Conservation (phyloP, 1,140 invertebrate genomes). For the Archegozetes longisetosus region DNA sequence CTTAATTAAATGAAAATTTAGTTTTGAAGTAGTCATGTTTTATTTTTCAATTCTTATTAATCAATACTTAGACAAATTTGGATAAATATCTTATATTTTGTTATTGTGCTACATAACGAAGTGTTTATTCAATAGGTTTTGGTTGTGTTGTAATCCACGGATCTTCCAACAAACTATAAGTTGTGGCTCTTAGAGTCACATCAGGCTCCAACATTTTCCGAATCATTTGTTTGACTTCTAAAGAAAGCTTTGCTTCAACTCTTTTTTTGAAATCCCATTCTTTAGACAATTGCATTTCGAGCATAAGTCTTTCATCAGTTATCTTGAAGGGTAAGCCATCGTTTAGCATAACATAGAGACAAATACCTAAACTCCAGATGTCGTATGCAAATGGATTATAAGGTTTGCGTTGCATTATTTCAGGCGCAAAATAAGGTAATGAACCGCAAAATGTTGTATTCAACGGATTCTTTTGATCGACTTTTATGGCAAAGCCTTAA, state of each 20-base stretch:
- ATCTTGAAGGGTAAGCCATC: conserved; percentile 26
- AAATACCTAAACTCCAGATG: conserved; percentile 24
- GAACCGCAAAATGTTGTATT: conserved; percentile 6
- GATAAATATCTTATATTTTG: no score
- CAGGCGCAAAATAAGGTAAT: conserved; percentile 13
- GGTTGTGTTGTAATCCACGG: not conserved
- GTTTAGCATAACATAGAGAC: conserved; percentile 24
- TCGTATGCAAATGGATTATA: conserved; percentile 22
- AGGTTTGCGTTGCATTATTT: conserved; percentile 11
- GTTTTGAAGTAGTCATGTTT: no score
- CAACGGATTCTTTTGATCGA: not conserved
- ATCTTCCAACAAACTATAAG: not conserved
- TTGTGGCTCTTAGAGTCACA: not conserved
- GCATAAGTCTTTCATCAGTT: not conserved
- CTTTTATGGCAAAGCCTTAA: not conserved
- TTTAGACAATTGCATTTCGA: not conserved
- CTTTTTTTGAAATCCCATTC: not conserved
- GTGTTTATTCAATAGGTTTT: not conserved
- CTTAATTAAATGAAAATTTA: no score
- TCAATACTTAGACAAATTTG: no score
- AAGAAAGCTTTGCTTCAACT: not conserved
- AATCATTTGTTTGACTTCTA: not conserved
- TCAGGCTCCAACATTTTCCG: not conserved
- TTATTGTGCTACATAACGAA: no score
- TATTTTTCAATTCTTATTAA: no score